Base-by-base conservation (phyloP, 2,888 invertebrate genomes). In the Tetragonisca angustula region DNA sequence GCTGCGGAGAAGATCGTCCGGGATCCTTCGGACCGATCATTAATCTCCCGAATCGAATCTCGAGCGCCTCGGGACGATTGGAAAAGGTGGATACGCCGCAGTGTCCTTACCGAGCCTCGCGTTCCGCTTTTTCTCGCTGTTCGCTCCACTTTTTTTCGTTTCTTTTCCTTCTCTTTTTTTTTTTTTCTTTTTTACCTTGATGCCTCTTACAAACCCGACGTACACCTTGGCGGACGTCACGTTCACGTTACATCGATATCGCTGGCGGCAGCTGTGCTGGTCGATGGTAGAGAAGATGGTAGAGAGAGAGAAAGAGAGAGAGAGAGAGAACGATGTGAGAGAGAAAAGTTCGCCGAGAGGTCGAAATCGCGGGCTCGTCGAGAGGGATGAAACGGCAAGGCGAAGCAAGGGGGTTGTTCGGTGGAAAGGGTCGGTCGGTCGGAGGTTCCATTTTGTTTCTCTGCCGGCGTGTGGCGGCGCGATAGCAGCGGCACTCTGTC, bases 401-500 rank as follows among this genome's bases (percentile, higher is more conserved):
- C 84, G 85, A 81, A 79, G 71, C 54, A 32, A 64, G 6, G 13
- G 64, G 86, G 76, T 62, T 71, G 89, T 69, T 43, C 19, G 79
- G 84, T 68, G 79, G 78, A 80, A 73, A 84, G 91, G 91, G 92
- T 87, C 89, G 91, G 87, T 89, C 90, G 93, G 92, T 93, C 92
- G 93, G 93, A 90, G 91, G 91, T 94, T 94, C 95, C 95, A 95
- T 95, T 95, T 95, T 95, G 95, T 94, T 94, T 95, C 95, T 95
- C 95, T 94, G 94, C 91, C 95, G 94, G 95, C 95, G 95, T 95
- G 95, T 94, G 94, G 94, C 94, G 93, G 93, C 92, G 94, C 95
- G 95, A 95, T 95, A 95, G 95, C 95, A 94, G 94, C 93, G 94
- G 95, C 95, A 95, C 95, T 95, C 95, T 95, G 95, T 95, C 95